Base-by-base conservation (phyloP, 2,113 vertebrate species). In the Pseudopodoces humilis region DNA sequence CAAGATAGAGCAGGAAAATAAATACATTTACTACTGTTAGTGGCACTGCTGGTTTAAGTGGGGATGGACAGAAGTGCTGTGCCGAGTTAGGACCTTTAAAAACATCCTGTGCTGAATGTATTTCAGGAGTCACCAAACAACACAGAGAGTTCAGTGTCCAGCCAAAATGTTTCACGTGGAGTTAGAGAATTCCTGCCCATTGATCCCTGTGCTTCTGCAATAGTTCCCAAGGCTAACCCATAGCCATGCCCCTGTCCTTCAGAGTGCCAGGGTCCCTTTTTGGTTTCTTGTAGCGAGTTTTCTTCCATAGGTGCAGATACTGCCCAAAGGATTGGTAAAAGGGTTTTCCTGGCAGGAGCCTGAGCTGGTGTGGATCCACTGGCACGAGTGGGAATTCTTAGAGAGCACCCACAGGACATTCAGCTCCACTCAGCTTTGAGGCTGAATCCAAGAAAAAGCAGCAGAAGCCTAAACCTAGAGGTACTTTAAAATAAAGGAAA, bases 351-450 rank as follows among this genome's bases (percentile, higher is more conserved):
- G 49, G 41, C 64, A 87, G 70, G 37, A 88, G 5, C 16, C 20
- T 17, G 52, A 41, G 62, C 30, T 68, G 78, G 7, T 47, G 62
- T n/a, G 46, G 46, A 60, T 47, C 39, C 39, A 14, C 8, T 77
- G 53, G 39, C 13, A 11, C 0, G 0, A 39, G 3, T 4, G 22
- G 53, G 25, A 64, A 15, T 13, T 81, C 39, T 33, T 22, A 28
- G 83, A 43, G 70, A 47, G 13, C 17, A 13, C 21, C 23, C 60
- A 52, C 14, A 4, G 10, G 31, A n/a, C 64, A 7, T 2, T 15
- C 44, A 3, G n/a, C 13, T 55, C n/a, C 39, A n/a, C 9, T 20
- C 59, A 71, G 13, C 20, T 49, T 39, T 39, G 72, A 59, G 31
- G 25, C 27, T 50, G n/a, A 64, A 46, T 14, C 28, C 46, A 39